Conservation (phyloP, 2,888 invertebrate species). For the Aradus depressus region DNA sequence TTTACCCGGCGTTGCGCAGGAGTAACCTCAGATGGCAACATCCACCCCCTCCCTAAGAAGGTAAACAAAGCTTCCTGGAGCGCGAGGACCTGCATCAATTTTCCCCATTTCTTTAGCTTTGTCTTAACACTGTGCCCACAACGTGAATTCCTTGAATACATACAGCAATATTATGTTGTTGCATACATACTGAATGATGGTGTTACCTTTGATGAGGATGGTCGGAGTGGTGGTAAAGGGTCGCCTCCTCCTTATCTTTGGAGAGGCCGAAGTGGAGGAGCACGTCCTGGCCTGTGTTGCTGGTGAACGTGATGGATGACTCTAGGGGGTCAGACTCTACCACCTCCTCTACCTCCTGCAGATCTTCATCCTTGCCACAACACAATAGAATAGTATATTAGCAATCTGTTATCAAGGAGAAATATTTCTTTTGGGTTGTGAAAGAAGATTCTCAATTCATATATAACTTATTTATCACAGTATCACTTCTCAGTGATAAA, state of each 20-base stretch:
- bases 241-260: constrained; percentile 22
- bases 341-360: constrained; percentile 12
- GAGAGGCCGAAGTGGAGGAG: constrained; percentile 30
- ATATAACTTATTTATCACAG: no score
- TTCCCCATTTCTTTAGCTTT: no score
- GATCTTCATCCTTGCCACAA: constrained; percentile 12
- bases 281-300: constrained; percentile 29
- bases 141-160: neutral
- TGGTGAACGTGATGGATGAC: constrained; percentile 20
- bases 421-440: no score
- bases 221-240: constrained; percentile 20
- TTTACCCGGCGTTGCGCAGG: no score
- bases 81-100: no score
- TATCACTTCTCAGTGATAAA: no score
- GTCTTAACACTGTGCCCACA: no score
- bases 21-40: no score
- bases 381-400: neutral
- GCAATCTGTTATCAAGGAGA: no score
- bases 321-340: constrained; percentile 16
- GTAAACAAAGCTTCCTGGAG: no score
- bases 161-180: neutral
- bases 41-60: no score
- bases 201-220: constrained; percentile 25
- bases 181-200: neutral
- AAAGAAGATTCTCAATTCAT: no score